Evolutionary conservation across 2,888 invertebrate species (phyloP), one percentile per base, ranked within the genome.

Genomic region (Oconnorella tubifera): DNA sequence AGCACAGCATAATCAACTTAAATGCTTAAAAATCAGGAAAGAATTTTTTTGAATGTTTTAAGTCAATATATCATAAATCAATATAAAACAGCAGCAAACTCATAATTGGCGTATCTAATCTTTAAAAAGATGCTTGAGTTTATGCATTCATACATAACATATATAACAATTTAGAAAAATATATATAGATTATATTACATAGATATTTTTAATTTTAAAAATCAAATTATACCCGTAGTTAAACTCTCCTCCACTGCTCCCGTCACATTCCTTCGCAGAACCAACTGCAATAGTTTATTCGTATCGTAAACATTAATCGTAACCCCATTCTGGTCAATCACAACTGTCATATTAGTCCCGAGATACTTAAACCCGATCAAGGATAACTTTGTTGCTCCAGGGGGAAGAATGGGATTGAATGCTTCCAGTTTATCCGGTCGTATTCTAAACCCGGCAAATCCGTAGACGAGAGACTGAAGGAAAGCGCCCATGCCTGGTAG

Each of bases 401-500:
- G 69, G 2, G 74, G 73, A 19, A 73, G 74, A 14, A 65, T 65
- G 1, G 73, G 72, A 25, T 67, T 64, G 62, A 70, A 68, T 53
- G 74, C 69, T 61, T 72, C 71, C n/a, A 74, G 61, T 33, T 60
- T 62, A 33, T 72, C 70, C 1, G 73, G 73, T 33, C 72, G 64
- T 10, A 74, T 65, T 25, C 72, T 64, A 4, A 74, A 40, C 2
- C 74, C 74, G 25, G 68, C 70, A 53, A 68, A 74, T 31, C 74
- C 73, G 57, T 68, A 71, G 61, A 74, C 66, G 25, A 74, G 59
- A 4, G 74, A 74, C 64, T 74, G 73, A 4, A 74, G 56, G 55
- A 69, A 74, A 53, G 66, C 74, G 0, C 71, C 74, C 67, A 70
- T 69, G 19, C 73, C 74, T 2, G 74, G 73, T 19, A 74, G 68